phyloP scores from a whole-genome alignment of 2,113 vertebrate species.

The Zonotrichia leucophrys region DNA sequence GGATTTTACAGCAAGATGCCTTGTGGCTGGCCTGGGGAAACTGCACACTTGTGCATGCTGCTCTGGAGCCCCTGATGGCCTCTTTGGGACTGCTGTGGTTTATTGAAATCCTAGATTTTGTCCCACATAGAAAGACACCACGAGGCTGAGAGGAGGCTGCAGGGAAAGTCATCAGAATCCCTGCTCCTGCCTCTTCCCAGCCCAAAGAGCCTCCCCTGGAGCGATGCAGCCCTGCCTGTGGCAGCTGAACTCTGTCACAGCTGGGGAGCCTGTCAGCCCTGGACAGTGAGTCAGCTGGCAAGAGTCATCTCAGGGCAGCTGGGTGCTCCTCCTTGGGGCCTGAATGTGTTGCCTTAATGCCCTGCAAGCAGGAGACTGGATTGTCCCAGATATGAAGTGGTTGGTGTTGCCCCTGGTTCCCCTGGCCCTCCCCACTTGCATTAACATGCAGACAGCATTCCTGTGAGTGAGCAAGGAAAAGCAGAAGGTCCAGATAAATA shows the following conservation, averaged over 20 bases:
- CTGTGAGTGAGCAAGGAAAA: neutral
- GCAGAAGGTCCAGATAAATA: constrained; percentile 47
- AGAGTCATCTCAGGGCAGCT: neutral
- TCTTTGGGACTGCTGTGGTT: neutral
- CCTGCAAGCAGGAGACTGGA: neutral
- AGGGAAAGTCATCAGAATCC: neutral
- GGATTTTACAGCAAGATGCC: neutral
- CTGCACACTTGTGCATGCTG: neutral
- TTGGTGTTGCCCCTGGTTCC: neutral
- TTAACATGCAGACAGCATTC: constrained; percentile 20
- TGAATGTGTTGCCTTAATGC: neutral
- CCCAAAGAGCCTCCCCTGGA: neutral
- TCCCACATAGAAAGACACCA: neutral
- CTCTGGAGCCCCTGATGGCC: neutral
- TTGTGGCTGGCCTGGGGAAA: neutral
- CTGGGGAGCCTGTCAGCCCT: neutral
- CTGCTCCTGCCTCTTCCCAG: neutral
- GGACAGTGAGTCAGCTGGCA: neutral
- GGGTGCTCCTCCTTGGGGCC: constrained; percentile 14
- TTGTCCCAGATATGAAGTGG: neutral
- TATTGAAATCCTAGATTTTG: neutral
- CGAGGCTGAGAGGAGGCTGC: neutral
- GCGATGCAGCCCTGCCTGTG: neutral
- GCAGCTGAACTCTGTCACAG: neutral
- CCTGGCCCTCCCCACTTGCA: neutral